phyloP scores from a whole-genome alignment of 2,113 vertebrate genomes.

The Sylvilagus bachmani region DNA sequence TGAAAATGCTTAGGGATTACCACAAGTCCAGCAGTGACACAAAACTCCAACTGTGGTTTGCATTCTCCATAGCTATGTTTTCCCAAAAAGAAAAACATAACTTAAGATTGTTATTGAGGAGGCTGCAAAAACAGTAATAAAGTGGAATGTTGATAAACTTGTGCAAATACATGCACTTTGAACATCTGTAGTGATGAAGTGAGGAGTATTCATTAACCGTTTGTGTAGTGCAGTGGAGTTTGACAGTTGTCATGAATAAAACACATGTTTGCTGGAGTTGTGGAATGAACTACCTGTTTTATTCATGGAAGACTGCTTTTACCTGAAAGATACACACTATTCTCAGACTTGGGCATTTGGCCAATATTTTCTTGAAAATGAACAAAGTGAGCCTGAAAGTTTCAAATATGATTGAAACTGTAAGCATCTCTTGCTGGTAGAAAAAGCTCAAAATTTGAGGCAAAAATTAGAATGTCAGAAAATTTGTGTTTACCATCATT shows the following conservation, averaged over 20 bases:
- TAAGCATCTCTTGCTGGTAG: not conserved
- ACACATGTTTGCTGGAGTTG: not conserved
- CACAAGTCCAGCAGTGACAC: not conserved
- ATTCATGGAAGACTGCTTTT: not conserved
- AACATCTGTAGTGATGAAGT: not conserved
- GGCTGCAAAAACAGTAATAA: not conserved
- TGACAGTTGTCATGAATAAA: not conserved
- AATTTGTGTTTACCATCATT: not conserved
- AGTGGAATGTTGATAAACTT: too few relatives aligned
- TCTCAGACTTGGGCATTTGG: not conserved
- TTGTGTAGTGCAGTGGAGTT: not conserved
- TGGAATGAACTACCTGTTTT: not conserved
- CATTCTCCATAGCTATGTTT: not conserved
- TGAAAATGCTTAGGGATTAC: not conserved
- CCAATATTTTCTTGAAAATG: conserved; percentile 27
- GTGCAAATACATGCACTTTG: not conserved
- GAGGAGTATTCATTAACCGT: not conserved
- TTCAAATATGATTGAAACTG: not conserved
- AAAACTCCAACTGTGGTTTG: not conserved
- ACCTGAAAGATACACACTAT: not conserved
- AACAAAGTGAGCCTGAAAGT: not conserved
- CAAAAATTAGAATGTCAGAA: not conserved
- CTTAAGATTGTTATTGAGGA: not conserved
- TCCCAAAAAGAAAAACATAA: not conserved
- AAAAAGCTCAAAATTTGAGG: not conserved